Evolutionary conservation across 2,113 vertebrate genomes (phyloP).

Genomic region (Pygoscelis adeliae): DNA sequence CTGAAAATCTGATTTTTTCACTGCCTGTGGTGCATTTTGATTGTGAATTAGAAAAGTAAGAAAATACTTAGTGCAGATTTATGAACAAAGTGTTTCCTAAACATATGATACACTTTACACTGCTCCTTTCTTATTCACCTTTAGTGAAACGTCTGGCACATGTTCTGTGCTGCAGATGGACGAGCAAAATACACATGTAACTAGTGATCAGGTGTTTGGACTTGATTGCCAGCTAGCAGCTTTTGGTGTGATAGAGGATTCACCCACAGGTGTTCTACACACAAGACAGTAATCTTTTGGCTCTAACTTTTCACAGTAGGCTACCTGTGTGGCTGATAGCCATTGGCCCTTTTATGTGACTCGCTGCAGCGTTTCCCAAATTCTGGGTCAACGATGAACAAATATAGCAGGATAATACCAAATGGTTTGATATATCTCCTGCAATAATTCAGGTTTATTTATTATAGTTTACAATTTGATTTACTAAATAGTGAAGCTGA

Average conservation of each 20-base stretch:
- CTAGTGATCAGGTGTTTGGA: constrained; percentile 32
- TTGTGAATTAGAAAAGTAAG: background rate
- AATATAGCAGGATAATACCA: background rate
- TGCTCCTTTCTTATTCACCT: background rate
- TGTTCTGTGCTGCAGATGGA: background rate
- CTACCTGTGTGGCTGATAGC: background rate
- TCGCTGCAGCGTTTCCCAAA: background rate
- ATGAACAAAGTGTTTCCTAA: background rate
- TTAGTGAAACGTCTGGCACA: background rate
- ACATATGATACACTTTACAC: background rate
- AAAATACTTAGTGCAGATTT: background rate
- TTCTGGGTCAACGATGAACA: background rate
- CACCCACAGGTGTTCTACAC: constrained; percentile 22
- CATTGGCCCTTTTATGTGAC: background rate
- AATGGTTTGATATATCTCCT: background rate
- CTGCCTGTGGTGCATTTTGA: background rate
- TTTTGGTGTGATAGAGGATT: background rate
- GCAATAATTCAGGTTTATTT: background rate
- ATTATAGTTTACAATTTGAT: background rate
- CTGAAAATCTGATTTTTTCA: background rate
- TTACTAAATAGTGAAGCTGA: background rate
- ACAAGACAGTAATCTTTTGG: constrained; percentile 28
- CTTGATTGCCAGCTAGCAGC: constrained; percentile 39
- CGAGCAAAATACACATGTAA: background rate
- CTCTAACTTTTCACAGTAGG: constrained; percentile 35